Evolutionary conservation across 2,888 invertebrate species (phyloP), one percentile per base, ranked within the genome.

Genomic region (Conus canariensis): DNA sequence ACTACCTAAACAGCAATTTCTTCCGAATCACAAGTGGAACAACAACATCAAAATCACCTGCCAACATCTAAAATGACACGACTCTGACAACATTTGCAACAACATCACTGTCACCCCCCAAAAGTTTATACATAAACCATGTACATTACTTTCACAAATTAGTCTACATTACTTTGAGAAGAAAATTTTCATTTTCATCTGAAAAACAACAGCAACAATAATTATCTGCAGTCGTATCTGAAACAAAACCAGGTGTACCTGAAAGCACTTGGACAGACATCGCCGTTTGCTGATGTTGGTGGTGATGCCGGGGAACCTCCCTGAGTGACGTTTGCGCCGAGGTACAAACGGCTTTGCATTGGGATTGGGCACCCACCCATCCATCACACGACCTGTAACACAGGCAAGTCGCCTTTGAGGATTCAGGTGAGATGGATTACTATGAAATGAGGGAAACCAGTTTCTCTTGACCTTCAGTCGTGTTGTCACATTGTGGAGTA

Each of bases 321-420:
- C 87, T 8, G 89, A 58, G n/a, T 80, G 85, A n/a, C 87, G 87
- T n/a, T 90, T 89, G 25, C 86, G 64, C 58, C 89, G 88, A 25
- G 92, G 92, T 8, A 91, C 64, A 67, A 89, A 92, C 10, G 92
- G 92, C 85, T 90, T 91, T 30, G 92, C 92, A 83, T 90, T 88
- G 56, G 92, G 92, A 86, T 92, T 92, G 82, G 92, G 92, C 45
- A 92, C 89, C 92, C 92, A 92, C 85, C 89, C 90, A 56, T 92
- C 92, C 92, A 92, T 92, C 14, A 59, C 90, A 74, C 2, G 6
- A 86, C 88, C 80, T 88, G 86, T 16, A 86, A n/a, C n/a, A 60
- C 77, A 25, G 77, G 30, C 30, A 56, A 25, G 10, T 19, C 82
- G 19, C 58, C 82, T 83, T 56, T 83, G 82, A 83, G 9, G 22